phyloP scores from a whole-genome alignment of 2,888 invertebrate genomes.

The Tenthredo scrophulariae region DNA sequence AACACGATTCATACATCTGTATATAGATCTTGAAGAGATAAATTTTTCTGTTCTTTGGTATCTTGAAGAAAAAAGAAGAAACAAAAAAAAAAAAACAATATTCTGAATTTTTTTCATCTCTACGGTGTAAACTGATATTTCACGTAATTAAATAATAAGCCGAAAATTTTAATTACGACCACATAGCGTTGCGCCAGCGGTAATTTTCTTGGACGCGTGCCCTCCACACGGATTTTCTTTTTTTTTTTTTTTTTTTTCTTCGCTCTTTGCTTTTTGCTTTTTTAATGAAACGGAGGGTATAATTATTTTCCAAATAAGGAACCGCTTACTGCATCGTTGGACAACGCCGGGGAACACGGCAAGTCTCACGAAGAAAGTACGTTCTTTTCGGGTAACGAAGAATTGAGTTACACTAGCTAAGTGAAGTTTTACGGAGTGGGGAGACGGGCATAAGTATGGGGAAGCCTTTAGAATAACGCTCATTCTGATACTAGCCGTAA shows the following conservation, averaged over 20 bases:
- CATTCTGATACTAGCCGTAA: constrained; percentile 75
- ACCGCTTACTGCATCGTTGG: constrained; percentile 15
- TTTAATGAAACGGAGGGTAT: background rate
- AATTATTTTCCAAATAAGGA: constrained; percentile 39
- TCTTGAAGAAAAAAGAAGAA: too few relatives aligned
- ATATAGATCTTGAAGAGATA: background rate
- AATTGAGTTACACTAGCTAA: constrained; percentile 36
- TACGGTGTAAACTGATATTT: too few relatives aligned
- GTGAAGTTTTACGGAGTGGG: constrained; percentile 66
- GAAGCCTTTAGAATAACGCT: constrained; percentile 75
- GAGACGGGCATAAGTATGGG: constrained; percentile 75
- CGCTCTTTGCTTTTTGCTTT: background rate
- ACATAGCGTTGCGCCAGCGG: background rate
- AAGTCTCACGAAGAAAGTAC: constrained; percentile 38
- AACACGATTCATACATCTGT: background rate
- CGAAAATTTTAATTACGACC: background rate
- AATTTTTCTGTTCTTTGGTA: background rate
- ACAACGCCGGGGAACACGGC: background rate
- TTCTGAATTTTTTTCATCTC: too few relatives aligned
- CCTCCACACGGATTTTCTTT: background rate
- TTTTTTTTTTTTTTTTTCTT: too few relatives aligned
- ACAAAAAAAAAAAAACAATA: too few relatives aligned
- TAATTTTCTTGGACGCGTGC: background rate
- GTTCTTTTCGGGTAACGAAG: constrained; percentile 43
- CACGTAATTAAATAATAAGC: background rate